A percentile compares a stretch with the other conserved stretches of the same genome.
phyloP scores from a whole-genome alignment of 2,113 vertebrate genomes.

The Rhabdomys dilectus region DNA sequence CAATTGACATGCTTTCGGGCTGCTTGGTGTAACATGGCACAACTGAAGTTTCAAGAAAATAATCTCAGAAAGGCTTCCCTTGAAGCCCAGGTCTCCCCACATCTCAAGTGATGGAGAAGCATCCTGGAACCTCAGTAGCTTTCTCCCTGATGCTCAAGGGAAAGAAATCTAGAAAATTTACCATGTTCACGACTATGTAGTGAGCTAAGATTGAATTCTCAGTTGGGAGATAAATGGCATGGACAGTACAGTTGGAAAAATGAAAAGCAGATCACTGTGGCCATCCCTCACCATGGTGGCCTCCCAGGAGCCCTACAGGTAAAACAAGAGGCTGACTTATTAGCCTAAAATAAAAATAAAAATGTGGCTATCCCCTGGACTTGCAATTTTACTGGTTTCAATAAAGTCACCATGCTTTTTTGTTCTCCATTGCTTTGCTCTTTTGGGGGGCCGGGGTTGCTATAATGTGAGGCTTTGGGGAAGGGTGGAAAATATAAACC shows the following conservation, averaged over 20 bases:
- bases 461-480: background rate
- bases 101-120: constrained; percentile 6
- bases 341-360: constrained; percentile 16
- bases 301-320: background rate
- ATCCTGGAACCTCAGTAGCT: constrained; percentile 27
- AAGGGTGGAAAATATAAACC: background rate
- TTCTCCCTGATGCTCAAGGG: constrained; percentile 38
- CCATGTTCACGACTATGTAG: background rate
- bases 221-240: background rate
- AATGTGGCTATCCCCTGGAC: background rate
- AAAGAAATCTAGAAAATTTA: constrained; percentile 16
- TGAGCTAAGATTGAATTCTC: background rate
- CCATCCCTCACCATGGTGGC: background rate
- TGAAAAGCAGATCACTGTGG: background rate
- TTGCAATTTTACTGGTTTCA: background rate
- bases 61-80: background rate
- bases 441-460: too few relatives aligned
- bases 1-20: background rate
- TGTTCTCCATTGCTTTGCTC: too few relatives aligned
- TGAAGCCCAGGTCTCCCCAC: background rate
- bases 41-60: constrained; percentile 26
- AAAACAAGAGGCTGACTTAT: background rate
- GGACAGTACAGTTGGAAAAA: background rate
- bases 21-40: background rate
- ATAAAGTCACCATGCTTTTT: background rate